A percentile compares a stretch with the other conserved stretches of the same genome.
phyloP scores from a whole-genome alignment of 2,113 vertebrate genomes.

The Phoxinus phoxinus region DNA sequence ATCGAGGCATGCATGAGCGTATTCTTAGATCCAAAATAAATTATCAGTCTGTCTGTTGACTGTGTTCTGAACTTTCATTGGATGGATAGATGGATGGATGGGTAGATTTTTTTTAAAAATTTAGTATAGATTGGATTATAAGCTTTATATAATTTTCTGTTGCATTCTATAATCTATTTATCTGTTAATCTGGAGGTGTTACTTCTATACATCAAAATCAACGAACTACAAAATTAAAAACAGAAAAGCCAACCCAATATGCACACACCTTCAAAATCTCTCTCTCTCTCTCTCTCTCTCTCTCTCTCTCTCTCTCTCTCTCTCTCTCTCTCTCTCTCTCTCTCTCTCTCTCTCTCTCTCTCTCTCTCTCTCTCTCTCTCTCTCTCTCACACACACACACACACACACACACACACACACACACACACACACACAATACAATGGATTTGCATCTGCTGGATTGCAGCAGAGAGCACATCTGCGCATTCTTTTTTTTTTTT shows the following conservation, averaged over 20 bases:
- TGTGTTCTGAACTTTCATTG: neutral
- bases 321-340: too few relatives aligned
- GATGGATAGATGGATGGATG: neutral
- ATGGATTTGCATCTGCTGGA: constrained; percentile 2
- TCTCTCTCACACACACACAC: too few relatives aligned
- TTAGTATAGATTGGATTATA: neutral
- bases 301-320: too few relatives aligned
- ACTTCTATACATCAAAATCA: neutral
- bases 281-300: too few relatives aligned
- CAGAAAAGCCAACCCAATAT: neutral
- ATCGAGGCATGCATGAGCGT: neutral
- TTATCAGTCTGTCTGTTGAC: neutral
- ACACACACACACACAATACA: neutral
- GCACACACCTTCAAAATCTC: neutral
- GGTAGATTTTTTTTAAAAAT: too few relatives aligned
- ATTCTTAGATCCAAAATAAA: neutral
- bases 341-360: too few relatives aligned
- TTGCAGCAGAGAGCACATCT: constrained; percentile 35
- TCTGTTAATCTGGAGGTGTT: constrained; percentile 9
- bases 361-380: too few relatives aligned
- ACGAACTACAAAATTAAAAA: neutral
- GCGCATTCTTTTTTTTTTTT: neutral
- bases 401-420: neutral
- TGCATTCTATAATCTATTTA: neutral
- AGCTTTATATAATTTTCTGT: neutral